Conservation (phyloP, 2,797 vertebrate genomes). For the Centropyge bicolor region DNA sequence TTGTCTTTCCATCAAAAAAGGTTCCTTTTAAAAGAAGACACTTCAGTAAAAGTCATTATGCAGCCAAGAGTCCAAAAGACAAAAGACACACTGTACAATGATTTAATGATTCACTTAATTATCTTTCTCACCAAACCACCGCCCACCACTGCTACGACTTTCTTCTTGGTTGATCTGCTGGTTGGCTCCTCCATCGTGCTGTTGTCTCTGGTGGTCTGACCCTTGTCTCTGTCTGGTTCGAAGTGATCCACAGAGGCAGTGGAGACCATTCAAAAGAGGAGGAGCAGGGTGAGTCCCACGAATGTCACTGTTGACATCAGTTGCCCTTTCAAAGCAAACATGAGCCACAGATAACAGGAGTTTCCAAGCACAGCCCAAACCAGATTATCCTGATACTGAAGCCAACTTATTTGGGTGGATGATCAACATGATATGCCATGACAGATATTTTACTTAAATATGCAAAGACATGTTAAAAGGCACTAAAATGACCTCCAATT, state of each 20-base stretch:
- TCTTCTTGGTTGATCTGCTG: slow-evolving; percentile 50
- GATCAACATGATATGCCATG: background rate
- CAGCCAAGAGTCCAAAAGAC: background rate
- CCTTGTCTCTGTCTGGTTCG: background rate
- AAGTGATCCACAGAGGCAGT: background rate
- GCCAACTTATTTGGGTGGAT: background rate
- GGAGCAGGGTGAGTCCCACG: slow-evolving; percentile 39
- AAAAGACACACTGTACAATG: background rate
- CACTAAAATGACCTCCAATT: background rate
- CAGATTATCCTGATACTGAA: too few relatives aligned
- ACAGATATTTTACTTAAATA: background rate
- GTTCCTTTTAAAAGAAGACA: background rate
- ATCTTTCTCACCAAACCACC: slow-evolving; percentile 85
- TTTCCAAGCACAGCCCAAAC: background rate
- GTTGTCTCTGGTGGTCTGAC: background rate
- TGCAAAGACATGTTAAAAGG: background rate
- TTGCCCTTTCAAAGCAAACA: slow-evolving; percentile 64
- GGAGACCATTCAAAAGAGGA: slow-evolving; percentile 55
- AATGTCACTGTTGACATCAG: slow-evolving; percentile 30
- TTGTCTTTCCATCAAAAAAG: background rate
- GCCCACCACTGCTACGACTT: slow-evolving; percentile 83
- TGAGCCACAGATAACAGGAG: slow-evolving; percentile 9
- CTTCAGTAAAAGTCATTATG: background rate
- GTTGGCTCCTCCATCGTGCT: slow-evolving; percentile 64
- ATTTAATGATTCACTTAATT: slow-evolving; percentile 51